These are phyloP conservation scores for Rallus limicola DNA, from an alignment of 2,113 vertebrate species.

Conservation along the genomic window DNA sequence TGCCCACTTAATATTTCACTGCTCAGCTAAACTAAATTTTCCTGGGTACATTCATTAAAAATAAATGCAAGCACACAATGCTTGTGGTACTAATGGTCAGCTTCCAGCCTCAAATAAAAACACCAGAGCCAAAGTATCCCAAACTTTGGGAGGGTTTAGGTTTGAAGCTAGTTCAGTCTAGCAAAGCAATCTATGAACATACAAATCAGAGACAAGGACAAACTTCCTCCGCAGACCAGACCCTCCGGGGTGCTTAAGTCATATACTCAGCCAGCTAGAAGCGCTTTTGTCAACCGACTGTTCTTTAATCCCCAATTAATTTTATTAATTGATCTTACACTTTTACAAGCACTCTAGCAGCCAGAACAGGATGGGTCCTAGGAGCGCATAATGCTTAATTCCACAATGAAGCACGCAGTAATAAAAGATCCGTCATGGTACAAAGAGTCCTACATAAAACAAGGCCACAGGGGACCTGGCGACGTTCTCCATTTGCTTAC, in stretches of 20 bases:
- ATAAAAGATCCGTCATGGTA: slow-evolving; percentile 46
- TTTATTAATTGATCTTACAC: slow-evolving; percentile 25
- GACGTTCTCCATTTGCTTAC: not conserved
- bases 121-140: not conserved
- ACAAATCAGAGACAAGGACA: not conserved
- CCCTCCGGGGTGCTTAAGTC: not conserved
- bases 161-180: not conserved
- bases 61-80: not conserved
- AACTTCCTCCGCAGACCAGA: not conserved
- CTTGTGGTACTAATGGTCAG: not conserved
- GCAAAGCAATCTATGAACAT: not conserved
- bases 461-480: not conserved
- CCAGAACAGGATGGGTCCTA: not conserved
- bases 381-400: slow-evolving; percentile 3
- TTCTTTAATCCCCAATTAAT: slow-evolving; percentile 7
- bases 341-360: slow-evolving; percentile 44
- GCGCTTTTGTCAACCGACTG: not conserved
- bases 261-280: not conserved
- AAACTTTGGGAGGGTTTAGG: not conserved
- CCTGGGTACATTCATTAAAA: not conserved
- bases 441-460: slow-evolving; percentile 51
- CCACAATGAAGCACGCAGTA: not conserved
- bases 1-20: not conserved
- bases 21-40: not conserved
- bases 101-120: not conserved